Percentiles rank a stretch among this genome's conserved stretches.
Conservation (phyloP, 2,888 invertebrate genomes). For the Polietes domitor region DNA sequence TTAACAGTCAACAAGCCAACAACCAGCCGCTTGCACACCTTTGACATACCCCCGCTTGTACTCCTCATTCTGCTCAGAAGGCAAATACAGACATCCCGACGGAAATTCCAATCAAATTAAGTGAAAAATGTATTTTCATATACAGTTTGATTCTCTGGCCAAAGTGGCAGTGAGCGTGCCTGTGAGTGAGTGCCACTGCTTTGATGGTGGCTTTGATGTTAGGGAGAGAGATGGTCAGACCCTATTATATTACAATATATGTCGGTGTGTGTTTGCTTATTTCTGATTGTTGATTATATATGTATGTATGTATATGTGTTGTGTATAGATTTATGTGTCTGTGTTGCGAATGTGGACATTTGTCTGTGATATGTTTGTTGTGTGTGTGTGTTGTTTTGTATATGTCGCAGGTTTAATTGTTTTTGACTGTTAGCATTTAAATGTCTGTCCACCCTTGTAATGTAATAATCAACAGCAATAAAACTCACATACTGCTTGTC, state of each 20-base stretch:
- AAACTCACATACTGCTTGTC: neutral
- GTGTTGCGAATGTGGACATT: neutral
- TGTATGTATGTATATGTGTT: neutral
- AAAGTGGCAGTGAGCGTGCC: neutral
- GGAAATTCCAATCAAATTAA: constrained; percentile 63
- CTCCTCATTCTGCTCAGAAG: constrained; percentile 2
- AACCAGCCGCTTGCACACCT: constrained; percentile 1
- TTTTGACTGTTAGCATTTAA: neutral
- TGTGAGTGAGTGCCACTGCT: neutral
- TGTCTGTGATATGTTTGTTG: neutral
- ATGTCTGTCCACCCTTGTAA: constrained; percentile 49
- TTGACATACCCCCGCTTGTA: neutral
- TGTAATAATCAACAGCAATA: neutral
- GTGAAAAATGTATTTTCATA: constrained; percentile 40
- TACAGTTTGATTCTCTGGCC: neutral
- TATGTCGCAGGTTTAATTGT: too few relatives aligned
- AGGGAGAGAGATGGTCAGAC: neutral
- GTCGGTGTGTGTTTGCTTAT: neutral
- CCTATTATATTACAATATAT: neutral
- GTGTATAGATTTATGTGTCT: neutral
- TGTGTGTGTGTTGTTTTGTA: neutral
- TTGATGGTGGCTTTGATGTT: neutral
- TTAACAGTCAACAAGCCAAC: constrained; percentile 28
- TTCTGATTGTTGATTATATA: neutral
- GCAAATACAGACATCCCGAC: neutral